Evolutionary conservation across 2,797 vertebrate genomes (phyloP).

Genomic region (Sebastes flavidus): DNA sequence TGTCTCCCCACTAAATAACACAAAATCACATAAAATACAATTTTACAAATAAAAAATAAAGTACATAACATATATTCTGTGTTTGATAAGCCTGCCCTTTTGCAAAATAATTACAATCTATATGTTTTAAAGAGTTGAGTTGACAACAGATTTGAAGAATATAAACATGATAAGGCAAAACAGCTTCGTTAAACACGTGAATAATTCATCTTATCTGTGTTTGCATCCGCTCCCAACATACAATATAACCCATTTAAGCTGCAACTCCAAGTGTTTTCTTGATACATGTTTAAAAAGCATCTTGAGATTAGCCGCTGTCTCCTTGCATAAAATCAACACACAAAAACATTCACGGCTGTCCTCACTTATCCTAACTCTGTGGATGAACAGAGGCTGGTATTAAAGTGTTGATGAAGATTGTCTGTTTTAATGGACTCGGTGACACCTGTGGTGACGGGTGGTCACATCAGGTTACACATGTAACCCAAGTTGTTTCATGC

Average conservation of each 20-base stretch:
- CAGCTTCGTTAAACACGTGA: slow-evolving; percentile 34
- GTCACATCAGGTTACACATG: background rate
- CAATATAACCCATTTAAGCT: background rate
- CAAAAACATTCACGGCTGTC: background rate
- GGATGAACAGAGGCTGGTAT: background rate
- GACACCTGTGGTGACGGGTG: background rate
- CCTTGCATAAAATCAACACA: background rate
- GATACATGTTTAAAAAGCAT: background rate
- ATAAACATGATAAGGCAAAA: slow-evolving; percentile 61
- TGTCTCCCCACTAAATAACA: background rate
- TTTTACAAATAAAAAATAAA: slow-evolving; percentile 7
- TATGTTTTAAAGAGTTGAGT: slow-evolving; percentile 1
- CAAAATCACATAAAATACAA: slow-evolving; percentile 2
- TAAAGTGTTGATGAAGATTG: background rate
- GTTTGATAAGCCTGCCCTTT: slow-evolving; percentile 1
- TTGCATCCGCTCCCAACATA: background rate
- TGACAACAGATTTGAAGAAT: slow-evolving; percentile 21
- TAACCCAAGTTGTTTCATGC: background rate
- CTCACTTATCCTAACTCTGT: background rate
- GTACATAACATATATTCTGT: slow-evolving; percentile 33
- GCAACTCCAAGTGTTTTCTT: slow-evolving; percentile 5
- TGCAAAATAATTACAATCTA: slow-evolving; percentile 36
- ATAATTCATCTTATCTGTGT: slow-evolving; percentile 1
- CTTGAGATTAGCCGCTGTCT: background rate
- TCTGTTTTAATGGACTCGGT: background rate